Base-by-base conservation (phyloP, 2,888 invertebrate species). In the Brachyptera putata region DNA sequence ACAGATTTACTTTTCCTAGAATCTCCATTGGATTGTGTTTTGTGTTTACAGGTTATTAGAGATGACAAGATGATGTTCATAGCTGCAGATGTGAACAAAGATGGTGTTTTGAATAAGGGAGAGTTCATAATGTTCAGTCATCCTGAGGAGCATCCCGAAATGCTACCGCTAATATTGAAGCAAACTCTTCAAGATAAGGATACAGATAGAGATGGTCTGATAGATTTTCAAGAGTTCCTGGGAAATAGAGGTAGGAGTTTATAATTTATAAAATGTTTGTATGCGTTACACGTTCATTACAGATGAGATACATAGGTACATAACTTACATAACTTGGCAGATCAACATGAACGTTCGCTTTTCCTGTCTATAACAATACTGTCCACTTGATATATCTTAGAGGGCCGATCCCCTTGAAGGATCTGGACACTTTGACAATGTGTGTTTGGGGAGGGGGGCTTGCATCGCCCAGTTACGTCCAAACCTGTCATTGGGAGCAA, bases 121-220 rank as follows among this genome's bases (percentile, higher is more conserved):
- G 98, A 99, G 75, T 96, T 92, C 77, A 79, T 88, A 66, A 83
- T 89, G 21, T 98, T 97, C 75, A 86, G 90, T 48, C 94, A 93
- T 74, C 98, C 99, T 0, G 95, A 96, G 76, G 95, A 97, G 73
- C 89, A 91, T 74, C 85, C 85, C 26, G 81, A 84, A 70, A 97
- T 98, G 97, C 79, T 89, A 66, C 84, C 86, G 14, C 76, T 85
- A 66, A 83, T 94, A 46, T 73, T 92, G 64, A 80, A 87, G 68
- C 92, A 94, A 76, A 89, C 92, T 0, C 77, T 98, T 68, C 77
- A 83, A 1, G 93, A 95, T 65, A 92, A 91, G 74, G 98, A 99
- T 76, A 75, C 68, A 30, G 85, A 99, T 75, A 79, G 79, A 14
- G 95, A 99, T 78, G 92, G 91, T 0, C 78, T 77, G 62, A 85